Conservation (phyloP, 2,888 invertebrate genomes). For the Napeogenes sylphis region DNA sequence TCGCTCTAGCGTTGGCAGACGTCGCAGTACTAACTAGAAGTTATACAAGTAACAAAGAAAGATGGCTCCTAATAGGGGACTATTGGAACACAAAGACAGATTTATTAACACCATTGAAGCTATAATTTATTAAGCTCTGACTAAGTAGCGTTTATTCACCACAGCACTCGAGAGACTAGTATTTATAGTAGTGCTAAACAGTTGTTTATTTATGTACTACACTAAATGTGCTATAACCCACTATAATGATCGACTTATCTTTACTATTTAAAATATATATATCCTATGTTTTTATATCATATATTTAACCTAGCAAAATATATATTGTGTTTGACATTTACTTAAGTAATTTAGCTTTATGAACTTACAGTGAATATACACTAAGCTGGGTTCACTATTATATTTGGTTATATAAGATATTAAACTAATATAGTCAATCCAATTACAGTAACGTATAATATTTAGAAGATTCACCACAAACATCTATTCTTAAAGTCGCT, state of each 20-base stretch:
- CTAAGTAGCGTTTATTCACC: conserved; percentile 33
- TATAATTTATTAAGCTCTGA: conserved; percentile 33
- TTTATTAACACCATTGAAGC: conserved; percentile 33
- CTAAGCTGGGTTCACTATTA: too few species aligned
- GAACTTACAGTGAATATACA: too few species aligned
- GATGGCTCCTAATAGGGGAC: conserved; percentile 30
- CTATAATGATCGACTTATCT: conserved; percentile 8
- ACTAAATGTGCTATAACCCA: conserved; percentile 24
- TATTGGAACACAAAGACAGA: conserved; percentile 31
- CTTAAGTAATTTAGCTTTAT: too few species aligned
- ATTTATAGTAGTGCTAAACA: conserved; percentile 33
- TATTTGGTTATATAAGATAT: too few species aligned
- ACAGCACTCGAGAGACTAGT: conserved; percentile 27
- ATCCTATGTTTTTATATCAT: background rate
- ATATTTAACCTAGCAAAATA: too few species aligned
- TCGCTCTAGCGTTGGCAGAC: conserved; percentile 35
- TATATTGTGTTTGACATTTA: too few species aligned
- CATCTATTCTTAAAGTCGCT: too few species aligned
- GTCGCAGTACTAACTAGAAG: conserved; percentile 24
- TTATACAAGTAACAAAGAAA: conserved; percentile 30
- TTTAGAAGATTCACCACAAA: too few species aligned
- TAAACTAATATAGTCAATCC: too few species aligned
- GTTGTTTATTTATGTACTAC: conserved; percentile 27
- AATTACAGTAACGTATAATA: too few species aligned
- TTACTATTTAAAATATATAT: background rate